Conservation (phyloP, 2,797 vertebrate species). For the Enteromius trimaculatus region DNA sequence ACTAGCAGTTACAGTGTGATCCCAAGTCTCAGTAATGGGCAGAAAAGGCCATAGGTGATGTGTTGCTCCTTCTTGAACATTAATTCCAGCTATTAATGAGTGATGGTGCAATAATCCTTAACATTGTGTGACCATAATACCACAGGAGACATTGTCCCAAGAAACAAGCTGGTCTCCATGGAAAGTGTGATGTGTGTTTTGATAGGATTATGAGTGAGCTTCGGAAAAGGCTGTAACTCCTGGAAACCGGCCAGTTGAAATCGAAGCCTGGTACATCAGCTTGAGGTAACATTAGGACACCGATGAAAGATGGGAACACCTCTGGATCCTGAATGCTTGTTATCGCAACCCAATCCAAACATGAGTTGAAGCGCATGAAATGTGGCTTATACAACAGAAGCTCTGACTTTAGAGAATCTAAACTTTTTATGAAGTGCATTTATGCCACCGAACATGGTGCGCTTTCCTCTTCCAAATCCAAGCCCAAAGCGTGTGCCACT, state of each 20-base stretch:
- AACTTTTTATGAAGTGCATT: conserved; percentile 25
- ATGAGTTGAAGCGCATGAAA: background rate
- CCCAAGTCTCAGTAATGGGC: conserved; percentile 19
- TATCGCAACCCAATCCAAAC: background rate
- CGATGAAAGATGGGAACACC: conserved; percentile 37
- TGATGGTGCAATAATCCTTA: conserved; percentile 54
- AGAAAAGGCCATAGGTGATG: conserved; percentile 26
- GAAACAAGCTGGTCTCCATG: conserved; percentile 57
- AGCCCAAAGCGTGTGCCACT: conserved; percentile 10
- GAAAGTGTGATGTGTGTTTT: conserved; percentile 65
- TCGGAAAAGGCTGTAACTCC: conserved; percentile 54
- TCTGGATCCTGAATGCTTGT: conserved; percentile 19
- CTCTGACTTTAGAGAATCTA: background rate
- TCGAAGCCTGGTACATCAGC: conserved; percentile 52
- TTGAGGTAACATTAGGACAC: conserved; percentile 61
- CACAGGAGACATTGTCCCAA: conserved; percentile 46
- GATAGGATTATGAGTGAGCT: conserved; percentile 61
- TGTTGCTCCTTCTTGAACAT: conserved; percentile 28
- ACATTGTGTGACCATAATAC: conserved; percentile 53
- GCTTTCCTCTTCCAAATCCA: conserved; percentile 21
- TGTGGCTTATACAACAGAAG: background rate
- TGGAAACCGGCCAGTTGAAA: conserved; percentile 58
- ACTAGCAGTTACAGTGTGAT: conserved; percentile 15
- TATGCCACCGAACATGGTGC: conserved; percentile 16
- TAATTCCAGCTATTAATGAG: conserved; percentile 54